Base-by-base conservation (phyloP, 1,140 invertebrate species). In the Halesus radiatus region DNA sequence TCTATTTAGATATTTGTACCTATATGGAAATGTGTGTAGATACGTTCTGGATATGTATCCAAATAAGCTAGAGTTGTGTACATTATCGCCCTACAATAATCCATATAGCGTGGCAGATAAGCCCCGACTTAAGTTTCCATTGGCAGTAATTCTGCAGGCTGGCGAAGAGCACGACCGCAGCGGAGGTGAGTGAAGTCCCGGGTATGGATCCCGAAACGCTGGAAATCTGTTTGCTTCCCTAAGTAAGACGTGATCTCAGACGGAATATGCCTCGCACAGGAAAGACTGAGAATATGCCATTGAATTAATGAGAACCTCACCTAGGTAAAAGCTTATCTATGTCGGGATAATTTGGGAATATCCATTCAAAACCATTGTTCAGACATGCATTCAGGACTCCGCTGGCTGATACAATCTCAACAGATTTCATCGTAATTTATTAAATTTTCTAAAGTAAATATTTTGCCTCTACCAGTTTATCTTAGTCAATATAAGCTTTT, bases 191-290 rank as follows among this genome's bases (percentile, higher is more conserved):
- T 7, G 62, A 26, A 52, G 23, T n/a, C n/a, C 7, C 18, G n/a
- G 32, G 16, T 60, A 20, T 60, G 53, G 37, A 60, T n/a, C 56
- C 4, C n/a, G 13, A 56, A 62, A 76, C 56, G 26, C 23, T 20
- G 74, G 54, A 62, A 60, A 76, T 76, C 29, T 76, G 74, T 76
- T 60, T 76, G 73, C 73, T 37, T 29, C 53, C 23, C 13, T 45
- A 29, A 60, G 74, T 60, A 60, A 76, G 74, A 29, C 56, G 54
- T 45, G 74, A 45, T 45, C 37, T 10, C 37, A 45, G 37, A 45
- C 37, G 37, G 37, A 45, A 45, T 45, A 45, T 45, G 37, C 37
- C 37, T 45, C 37, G 37, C 37, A 1, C 3, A 45, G 37, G 37
- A 45, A 45, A 72, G 45, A 50, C 37, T 13, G 7, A 50, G 37